Evolutionary conservation across 2,797 vertebrate species (phyloP).

Genomic region (Melanotaenia parkinsoni): DNA sequence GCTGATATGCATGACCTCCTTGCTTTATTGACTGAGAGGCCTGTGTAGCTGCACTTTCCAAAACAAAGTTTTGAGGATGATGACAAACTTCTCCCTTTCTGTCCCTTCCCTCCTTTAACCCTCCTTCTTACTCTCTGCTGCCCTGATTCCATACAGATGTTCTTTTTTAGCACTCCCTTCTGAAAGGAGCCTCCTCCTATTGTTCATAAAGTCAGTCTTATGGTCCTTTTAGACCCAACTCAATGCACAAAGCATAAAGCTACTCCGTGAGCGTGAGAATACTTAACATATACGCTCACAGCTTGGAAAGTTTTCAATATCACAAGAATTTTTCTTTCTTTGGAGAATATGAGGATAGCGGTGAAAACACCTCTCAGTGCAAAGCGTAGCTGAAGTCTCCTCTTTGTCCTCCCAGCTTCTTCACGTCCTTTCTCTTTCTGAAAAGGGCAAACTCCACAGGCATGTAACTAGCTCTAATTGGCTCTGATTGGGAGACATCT

Average conservation of each 20-base stretch:
- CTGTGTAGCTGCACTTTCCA: slow-evolving; percentile 37
- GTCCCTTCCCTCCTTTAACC: slow-evolving; percentile 55
- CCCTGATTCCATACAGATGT: slow-evolving; percentile 78
- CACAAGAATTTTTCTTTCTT: slow-evolving; percentile 12
- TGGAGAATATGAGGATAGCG: not conserved
- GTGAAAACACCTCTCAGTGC: too few relatives aligned
- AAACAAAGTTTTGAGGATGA: slow-evolving; percentile 29
- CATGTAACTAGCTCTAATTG: slow-evolving; percentile 66
- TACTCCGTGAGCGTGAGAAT: slow-evolving; percentile 9
- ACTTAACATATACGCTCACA: slow-evolving; percentile 5
- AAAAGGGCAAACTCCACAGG: slow-evolving; percentile 56
- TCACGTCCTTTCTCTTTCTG: slow-evolving; percentile 27
- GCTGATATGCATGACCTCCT: slow-evolving; percentile 31
- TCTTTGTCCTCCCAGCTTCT: slow-evolving; percentile 15
- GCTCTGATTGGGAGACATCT: slow-evolving; percentile 77
- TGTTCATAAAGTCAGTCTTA: slow-evolving; percentile 73
- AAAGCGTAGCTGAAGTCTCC: slow-evolving; percentile 4
- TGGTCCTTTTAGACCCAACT: slow-evolving; percentile 55
- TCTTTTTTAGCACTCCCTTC: slow-evolving; percentile 70
- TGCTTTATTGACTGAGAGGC: slow-evolving; percentile 41
- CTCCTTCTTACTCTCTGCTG: slow-evolving; percentile 54
- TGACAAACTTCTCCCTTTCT: slow-evolving; percentile 44
- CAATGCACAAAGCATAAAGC: slow-evolving; percentile 25
- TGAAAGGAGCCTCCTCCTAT: slow-evolving; percentile 69
- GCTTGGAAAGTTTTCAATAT: not conserved